Evolutionary conservation across 1,140 invertebrate species (phyloP).

Genomic region (Ptiloglossa arizonensis): DNA sequence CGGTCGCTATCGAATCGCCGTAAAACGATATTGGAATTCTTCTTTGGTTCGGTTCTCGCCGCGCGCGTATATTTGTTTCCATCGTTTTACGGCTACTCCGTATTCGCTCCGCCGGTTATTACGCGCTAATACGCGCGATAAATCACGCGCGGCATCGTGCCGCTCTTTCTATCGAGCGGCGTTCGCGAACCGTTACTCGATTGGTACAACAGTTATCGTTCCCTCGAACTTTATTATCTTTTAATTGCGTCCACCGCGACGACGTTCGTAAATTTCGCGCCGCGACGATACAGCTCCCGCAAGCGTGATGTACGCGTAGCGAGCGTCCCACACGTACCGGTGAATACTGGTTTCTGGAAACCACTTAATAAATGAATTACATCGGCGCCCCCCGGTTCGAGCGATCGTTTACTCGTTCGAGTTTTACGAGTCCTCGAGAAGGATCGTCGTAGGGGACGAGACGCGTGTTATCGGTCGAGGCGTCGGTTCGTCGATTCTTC

Average conservation of each 20-base stretch:
- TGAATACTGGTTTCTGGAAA: constrained; percentile 43
- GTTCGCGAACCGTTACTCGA: constrained; percentile 16
- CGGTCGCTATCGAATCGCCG: background rate
- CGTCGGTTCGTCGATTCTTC: background rate
- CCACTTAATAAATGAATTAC: constrained; percentile 42
- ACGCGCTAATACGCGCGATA: background rate
- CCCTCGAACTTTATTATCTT: constrained; percentile 31
- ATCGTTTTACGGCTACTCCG: background rate
- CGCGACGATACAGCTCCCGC: too few species aligned
- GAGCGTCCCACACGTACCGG: background rate
- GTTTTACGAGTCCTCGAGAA: constrained; percentile 7
- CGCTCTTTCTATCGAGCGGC: too few species aligned
- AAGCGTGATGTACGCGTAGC: constrained; percentile 25
- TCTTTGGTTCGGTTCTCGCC: background rate
- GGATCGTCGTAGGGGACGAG: background rate
- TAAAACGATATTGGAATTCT: constrained; percentile 5
- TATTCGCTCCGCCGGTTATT: background rate
- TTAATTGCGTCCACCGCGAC: constrained; percentile 20
- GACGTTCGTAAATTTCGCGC: constrained; percentile 28
- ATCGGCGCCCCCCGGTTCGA: background rate
- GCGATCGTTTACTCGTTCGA: constrained; percentile 14
- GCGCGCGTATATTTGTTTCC: background rate
- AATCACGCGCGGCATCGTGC: too few species aligned
- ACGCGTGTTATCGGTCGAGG: constrained; percentile 49
- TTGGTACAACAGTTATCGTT: background rate